A percentile compares a stretch with the other conserved stretches of the same genome.
These are phyloP conservation scores for Brachypteracias leptosomus DNA, from an alignment of 2,113 vertebrate species.

Conservation along the genomic window DNA sequence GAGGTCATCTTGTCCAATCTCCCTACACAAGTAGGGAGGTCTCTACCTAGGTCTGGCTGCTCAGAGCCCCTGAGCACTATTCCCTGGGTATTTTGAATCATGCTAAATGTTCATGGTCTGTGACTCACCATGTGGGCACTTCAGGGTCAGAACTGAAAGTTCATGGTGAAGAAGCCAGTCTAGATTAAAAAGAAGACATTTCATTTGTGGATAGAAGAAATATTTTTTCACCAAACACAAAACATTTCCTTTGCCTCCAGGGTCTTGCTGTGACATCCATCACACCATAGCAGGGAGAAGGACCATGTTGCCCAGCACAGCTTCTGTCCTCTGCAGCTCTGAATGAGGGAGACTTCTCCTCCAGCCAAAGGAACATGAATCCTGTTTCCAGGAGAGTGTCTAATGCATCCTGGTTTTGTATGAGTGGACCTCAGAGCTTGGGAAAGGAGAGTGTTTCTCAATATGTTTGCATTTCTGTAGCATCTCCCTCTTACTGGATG, in stretches of 20 bases:
- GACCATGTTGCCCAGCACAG: background rate
- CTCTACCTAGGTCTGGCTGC: no score
- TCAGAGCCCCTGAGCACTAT: no score
- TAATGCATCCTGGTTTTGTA: background rate
- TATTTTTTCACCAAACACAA: background rate
- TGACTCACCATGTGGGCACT: fast-evolving
- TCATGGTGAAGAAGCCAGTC: background rate
- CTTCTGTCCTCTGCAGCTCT: background rate
- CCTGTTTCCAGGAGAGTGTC: background rate
- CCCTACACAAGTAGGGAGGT: no score
- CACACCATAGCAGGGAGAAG: background rate
- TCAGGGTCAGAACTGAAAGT: background rate
- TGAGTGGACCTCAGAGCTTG: background rate
- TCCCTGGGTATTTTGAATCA: background rate
- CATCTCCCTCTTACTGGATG: background rate
- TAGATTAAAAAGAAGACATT: background rate
- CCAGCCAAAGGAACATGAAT: background rate
- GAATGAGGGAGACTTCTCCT: background rate
- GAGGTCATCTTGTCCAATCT: no score
- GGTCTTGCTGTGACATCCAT: background rate
- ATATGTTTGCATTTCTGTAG: background rate
- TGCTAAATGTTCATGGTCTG: background rate
- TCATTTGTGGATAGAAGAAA: background rate
- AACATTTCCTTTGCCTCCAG: background rate
- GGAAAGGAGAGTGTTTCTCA: background rate